Conservation (phyloP, 2,888 invertebrate genomes). For the Odontocolon sp. region DNA sequence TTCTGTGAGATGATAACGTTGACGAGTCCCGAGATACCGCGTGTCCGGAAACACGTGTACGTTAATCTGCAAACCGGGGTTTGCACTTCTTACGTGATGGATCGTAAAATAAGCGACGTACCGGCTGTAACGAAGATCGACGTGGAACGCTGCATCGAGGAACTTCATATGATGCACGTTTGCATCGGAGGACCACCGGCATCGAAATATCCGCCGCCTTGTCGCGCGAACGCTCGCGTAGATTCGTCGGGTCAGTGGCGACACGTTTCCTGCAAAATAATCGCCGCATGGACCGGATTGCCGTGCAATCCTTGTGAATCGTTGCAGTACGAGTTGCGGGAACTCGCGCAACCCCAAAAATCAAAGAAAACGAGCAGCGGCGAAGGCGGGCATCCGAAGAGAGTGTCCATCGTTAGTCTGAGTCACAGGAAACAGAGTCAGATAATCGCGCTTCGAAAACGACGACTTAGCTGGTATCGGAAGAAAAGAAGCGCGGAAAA, state of each 20-base stretch:
- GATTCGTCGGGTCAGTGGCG: constrained; percentile 49
- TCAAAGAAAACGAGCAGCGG: not conserved
- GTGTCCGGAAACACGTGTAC: constrained; percentile 34
- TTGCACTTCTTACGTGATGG: constrained; percentile 44
- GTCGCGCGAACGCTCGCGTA: constrained; percentile 7
- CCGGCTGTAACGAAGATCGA: not conserved
- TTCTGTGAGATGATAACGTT: constrained; percentile 26
- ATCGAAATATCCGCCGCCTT: not conserved
- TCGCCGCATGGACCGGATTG: not conserved
- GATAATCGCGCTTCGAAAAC: constrained; percentile 39
- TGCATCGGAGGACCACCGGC: constrained; percentile 44
- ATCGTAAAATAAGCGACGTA: constrained; percentile 45
- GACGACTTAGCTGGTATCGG: constrained; percentile 11
- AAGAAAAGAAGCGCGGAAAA: constrained; percentile 40
- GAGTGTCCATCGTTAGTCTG: constrained; percentile 6
- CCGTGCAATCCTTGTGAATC: constrained; percentile 40
- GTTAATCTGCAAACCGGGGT: constrained; percentile 2
- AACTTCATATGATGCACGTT: constrained; percentile 34
- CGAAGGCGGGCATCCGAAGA: not conserved
- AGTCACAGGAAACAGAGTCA: constrained; percentile 50
- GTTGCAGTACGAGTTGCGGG: not conserved
- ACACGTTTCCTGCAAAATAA: constrained; percentile 28
- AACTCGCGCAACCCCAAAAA: not conserved
- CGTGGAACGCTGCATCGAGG: constrained; percentile 48
- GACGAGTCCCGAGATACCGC: not conserved